Conservation (phyloP, 2,797 vertebrate genomes). For the Lemur catta region DNA sequence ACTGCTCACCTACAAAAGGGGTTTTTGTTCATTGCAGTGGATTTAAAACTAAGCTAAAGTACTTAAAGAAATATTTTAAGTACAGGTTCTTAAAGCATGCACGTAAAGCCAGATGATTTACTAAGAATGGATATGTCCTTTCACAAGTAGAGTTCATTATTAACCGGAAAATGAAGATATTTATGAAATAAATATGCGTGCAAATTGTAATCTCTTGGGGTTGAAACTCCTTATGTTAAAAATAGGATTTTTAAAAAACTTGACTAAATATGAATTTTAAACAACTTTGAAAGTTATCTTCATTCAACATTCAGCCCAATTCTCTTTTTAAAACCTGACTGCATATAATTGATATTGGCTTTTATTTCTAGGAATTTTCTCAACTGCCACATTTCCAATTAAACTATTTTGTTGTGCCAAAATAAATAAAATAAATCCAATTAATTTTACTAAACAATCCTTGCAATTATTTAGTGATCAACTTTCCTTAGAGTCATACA, state of each 20-base stretch:
- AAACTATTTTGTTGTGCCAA: neutral
- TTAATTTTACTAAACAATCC: neutral
- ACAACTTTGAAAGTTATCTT: neutral
- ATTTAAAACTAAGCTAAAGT: conserved; percentile 28
- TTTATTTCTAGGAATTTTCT: neutral
- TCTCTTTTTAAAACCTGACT: neutral
- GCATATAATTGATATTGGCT: neutral
- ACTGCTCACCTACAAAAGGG: neutral
- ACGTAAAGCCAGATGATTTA: neutral
- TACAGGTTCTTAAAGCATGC: neutral
- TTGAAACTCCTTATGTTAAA: neutral
- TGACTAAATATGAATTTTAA: neutral
- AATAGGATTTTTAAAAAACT: neutral
- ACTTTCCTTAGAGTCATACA: neutral
- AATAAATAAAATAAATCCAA: neutral
- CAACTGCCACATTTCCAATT: neutral
- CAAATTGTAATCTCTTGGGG: neutral
- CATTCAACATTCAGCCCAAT: neutral
- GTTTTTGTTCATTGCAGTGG: neutral
- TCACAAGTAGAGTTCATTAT: neutral
- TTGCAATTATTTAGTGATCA: neutral
- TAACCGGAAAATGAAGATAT: neutral
- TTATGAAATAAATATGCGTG: neutral
- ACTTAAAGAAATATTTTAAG: neutral
- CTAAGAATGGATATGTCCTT: neutral